A percentile compares a stretch with the other conserved stretches of the same genome.
Conservation (phyloP, 2,797 vertebrate species). For the Gallinago solitaria region DNA sequence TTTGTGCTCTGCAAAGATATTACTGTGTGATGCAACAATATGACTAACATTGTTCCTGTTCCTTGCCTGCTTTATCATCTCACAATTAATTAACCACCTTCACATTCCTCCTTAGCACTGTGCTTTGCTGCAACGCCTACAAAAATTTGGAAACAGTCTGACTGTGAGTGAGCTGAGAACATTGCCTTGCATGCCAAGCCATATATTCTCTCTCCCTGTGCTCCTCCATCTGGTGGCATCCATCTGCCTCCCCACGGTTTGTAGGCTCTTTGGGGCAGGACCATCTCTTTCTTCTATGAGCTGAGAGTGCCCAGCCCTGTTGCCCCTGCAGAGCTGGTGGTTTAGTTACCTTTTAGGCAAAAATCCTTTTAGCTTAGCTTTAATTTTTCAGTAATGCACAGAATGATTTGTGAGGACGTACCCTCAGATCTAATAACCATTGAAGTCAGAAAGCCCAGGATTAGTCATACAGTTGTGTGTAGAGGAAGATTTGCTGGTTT, state of each 20-base stretch:
- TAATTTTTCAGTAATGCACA: not conserved
- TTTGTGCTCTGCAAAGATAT: not conserved
- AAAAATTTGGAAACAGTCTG: slow-evolving; percentile 31
- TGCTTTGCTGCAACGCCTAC: slow-evolving; percentile 48
- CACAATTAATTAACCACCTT: slow-evolving; percentile 37
- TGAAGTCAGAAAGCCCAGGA: not conserved
- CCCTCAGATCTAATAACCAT: not conserved
- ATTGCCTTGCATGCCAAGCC: not conserved
- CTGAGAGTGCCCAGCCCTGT: not conserved
- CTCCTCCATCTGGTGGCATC: not conserved
- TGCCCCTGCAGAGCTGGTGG: not conserved
- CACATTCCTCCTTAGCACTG: not conserved
- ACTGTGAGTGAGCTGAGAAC: slow-evolving; percentile 16
- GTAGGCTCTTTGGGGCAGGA: not conserved
- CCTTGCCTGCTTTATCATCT: not conserved
- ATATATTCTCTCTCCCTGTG: not conserved
- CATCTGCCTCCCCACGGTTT: not conserved
- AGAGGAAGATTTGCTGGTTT: not conserved
- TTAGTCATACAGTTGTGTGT: not conserved
- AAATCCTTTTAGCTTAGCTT: not conserved
- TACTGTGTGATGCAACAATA: not conserved
- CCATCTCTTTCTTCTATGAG: not conserved
- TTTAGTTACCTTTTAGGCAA: not conserved
- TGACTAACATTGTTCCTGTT: not conserved
- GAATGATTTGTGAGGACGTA: not conserved